A percentile compares a stretch with the other conserved stretches of the same genome.
Conservation (phyloP, 2,888 invertebrate species). For the Platycheirus rosarum region DNA sequence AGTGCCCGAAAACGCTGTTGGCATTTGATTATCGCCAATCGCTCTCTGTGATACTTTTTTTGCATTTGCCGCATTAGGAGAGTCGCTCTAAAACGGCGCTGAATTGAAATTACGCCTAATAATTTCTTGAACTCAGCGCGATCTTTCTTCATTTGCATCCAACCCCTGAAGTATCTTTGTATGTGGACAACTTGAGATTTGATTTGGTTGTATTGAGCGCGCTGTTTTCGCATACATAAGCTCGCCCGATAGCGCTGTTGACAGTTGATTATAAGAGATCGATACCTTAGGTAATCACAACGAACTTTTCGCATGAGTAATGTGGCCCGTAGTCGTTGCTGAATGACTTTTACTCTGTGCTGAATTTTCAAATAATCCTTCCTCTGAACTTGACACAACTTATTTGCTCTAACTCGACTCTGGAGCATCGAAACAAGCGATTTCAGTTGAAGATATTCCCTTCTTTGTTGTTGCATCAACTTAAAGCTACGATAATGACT, state of each 20-base stretch:
- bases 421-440: slow-evolving; percentile 75
- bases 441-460: slow-evolving; percentile 74
- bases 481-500: slow-evolving; percentile 70
- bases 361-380: slow-evolving; percentile 75
- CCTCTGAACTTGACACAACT: slow-evolving; percentile 74
- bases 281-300: slow-evolving; percentile 74
- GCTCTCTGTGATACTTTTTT: slow-evolving; percentile 62
- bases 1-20: slow-evolving; percentile 79
- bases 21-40: slow-evolving; percentile 75
- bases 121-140: slow-evolving; percentile 17
- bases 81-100: slow-evolving; percentile 78
- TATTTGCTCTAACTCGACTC: slow-evolving; percentile 76
- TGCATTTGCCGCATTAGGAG: slow-evolving; percentile 73
- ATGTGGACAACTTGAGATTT: slow-evolving; percentile 34
- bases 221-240: slow-evolving; percentile 75
- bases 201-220: slow-evolving; percentile 63
- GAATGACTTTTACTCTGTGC: slow-evolving; percentile 80
- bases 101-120: slow-evolving; percentile 81
- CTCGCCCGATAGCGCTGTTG: slow-evolving; percentile 79
- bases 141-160: slow-evolving; percentile 21
- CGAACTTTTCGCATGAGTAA: slow-evolving; percentile 77
- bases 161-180: slow-evolving; percentile 14
- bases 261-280: slow-evolving; percentile 75
- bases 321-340: slow-evolving; percentile 82
- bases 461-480: slow-evolving; percentile 75